Evolutionary conservation across 2,113 vertebrate genomes (phyloP), one percentile per base, ranked within the genome.

Genomic region (Tor tambroides): DNA sequence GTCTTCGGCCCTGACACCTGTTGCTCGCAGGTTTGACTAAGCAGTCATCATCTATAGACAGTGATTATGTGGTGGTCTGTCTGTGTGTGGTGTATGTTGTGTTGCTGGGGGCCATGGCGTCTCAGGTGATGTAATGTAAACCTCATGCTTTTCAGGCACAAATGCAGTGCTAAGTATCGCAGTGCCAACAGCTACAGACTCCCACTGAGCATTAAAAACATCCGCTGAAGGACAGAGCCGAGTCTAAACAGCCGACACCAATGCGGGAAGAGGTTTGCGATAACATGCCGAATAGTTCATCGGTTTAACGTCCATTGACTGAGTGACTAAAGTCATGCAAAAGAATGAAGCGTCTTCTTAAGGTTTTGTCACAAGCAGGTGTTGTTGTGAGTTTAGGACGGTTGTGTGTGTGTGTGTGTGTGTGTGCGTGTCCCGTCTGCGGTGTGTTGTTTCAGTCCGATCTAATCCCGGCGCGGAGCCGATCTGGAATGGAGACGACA

Each of bases 381-480:
- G 43, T 72, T 46, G 43, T 15, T 51, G 19, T 83, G 81, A 83
- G n/a, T 26, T 83, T 41, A 32, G 43, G 38, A 69, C 0, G 59
- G 28, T 15, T 54, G 51, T 6, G 5, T 54, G 51, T 6, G 17
- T 54, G 51, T 54, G 51, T 54, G 49, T 15, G 5, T 46, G 10
- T n/a, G 21, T 43, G 5, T 46, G 10, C 14, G 21, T 43, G 76
- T 56, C 76, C 30, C 15, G 17, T 56, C 49, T 79, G 32, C 79
- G 5, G 30, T 15, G 43, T 83, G 86, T 85, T 88, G 72, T 89
- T 83, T 85, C 82, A 90, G 32, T 21, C 46, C 2, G 30, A 67
- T 69, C 54, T 67, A 71, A 84, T 56, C 54, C 26, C 32, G 69
- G 83, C 28, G 51, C 43, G 35, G 75, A 87, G 79, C n/a, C 69